Conservation (phyloP, 2,888 invertebrate genomes). For the Cactoblastis cactorum region DNA sequence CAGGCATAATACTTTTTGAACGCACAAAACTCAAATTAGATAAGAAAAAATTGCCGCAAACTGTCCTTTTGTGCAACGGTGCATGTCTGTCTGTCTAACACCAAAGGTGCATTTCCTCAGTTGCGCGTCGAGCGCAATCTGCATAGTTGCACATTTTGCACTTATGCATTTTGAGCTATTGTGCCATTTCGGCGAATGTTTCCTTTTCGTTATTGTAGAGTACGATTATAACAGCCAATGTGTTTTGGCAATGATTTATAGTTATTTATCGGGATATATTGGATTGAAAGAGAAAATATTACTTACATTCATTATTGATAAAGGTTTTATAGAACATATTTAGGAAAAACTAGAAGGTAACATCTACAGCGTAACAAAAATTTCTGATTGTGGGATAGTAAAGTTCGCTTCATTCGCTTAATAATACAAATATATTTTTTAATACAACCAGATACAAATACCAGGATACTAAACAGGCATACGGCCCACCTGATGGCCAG, state of each 20-base stretch:
- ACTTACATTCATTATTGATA: too few relatives aligned
- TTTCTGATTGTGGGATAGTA: too few relatives aligned
- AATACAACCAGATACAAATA: too few relatives aligned
- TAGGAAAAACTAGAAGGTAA: too few relatives aligned
- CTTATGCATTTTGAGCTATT: not conserved
- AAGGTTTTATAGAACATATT: too few relatives aligned
- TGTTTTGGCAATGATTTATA: not conserved
- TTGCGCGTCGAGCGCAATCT: conserved; percentile 19
- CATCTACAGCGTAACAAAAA: too few relatives aligned
- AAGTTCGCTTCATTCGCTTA: too few relatives aligned
- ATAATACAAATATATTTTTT: too few relatives aligned
- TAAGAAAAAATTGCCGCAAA: conserved; percentile 20
- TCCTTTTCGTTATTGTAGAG: not conserved
- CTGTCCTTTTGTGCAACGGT: conserved; percentile 42
- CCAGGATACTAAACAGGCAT: too few relatives aligned
- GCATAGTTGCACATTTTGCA: conserved; percentile 19
- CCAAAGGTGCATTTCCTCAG: conserved; percentile 44
- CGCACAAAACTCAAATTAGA: conserved; percentile 3
- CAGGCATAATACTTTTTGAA: conserved; percentile 1
- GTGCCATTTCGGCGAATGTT: not conserved
- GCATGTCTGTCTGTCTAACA: conserved; percentile 30
- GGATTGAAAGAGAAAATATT: not conserved
- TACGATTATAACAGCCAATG: not conserved
- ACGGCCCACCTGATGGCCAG: too few relatives aligned
- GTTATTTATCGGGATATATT: not conserved